A percentile compares a stretch with the other conserved stretches of the same genome.
Conservation (phyloP, 2,888 invertebrate species). For the Himalopsyche anomala region DNA sequence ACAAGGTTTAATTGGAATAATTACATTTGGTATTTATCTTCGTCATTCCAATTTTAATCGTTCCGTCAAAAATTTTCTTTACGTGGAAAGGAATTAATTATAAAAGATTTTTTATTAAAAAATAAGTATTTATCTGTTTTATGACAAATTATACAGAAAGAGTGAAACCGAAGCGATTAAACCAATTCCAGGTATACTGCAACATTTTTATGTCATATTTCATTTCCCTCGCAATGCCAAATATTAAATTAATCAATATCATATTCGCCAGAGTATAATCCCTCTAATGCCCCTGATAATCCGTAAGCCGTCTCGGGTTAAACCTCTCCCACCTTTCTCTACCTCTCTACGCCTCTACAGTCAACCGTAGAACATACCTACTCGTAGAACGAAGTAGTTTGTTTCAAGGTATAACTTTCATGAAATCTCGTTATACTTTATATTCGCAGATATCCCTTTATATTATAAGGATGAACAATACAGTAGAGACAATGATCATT, state of each 20-base stretch:
- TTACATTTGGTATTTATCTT: no score
- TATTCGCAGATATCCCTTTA: slow-evolving; percentile 41
- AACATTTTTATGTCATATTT: no score
- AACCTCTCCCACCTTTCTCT: slow-evolving; percentile 47
- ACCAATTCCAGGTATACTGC: no score
- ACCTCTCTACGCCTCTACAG: not conserved
- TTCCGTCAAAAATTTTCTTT: no score
- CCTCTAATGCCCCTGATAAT: slow-evolving; percentile 62
- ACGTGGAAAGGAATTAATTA: no score
- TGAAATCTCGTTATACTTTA: slow-evolving; percentile 55
- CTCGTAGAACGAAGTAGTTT: slow-evolving; percentile 1
- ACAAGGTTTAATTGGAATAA: no score
- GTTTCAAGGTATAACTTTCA: slow-evolving; percentile 53
- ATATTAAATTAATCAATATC: slow-evolving; percentile 63
- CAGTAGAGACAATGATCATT: no score
- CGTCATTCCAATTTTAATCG: no score
- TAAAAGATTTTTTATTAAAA: no score
- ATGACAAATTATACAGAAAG: no score
- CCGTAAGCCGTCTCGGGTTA: slow-evolving; percentile 63
- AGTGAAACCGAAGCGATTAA: no score
- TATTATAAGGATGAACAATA: not conserved
- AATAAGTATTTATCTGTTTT: no score
- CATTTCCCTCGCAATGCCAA: not conserved
- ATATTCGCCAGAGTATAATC: slow-evolving; percentile 61
- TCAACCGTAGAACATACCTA: slow-evolving; percentile 1